These are phyloP conservation scores for Ceramica pisi DNA, from an alignment of 2,888 invertebrate genomes.

Conservation along the genomic window DNA sequence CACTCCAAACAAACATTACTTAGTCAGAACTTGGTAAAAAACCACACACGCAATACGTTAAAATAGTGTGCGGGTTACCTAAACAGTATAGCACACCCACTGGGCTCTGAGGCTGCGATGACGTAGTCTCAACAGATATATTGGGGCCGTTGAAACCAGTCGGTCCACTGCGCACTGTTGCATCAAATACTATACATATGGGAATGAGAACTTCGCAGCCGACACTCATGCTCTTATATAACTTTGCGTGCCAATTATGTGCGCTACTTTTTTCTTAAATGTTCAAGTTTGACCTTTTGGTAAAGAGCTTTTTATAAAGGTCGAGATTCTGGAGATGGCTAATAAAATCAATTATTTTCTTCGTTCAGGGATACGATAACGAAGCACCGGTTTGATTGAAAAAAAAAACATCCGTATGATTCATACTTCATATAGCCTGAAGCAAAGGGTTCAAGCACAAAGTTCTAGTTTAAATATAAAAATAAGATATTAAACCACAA, in stretches of 20 bases:
- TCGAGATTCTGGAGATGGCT: neutral
- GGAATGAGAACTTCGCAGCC: slow-evolving; percentile 71
- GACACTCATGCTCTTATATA: slow-evolving; percentile 76
- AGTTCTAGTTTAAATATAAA: no score
- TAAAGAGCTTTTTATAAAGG: neutral
- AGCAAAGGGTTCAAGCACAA: no score
- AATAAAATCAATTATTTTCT: neutral
- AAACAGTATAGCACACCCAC: slow-evolving; percentile 72
- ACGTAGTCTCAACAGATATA: slow-evolving; percentile 75
- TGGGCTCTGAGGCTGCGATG: slow-evolving; percentile 68
- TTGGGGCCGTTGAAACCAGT: slow-evolving; percentile 84
- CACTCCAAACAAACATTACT: slow-evolving; percentile 51
- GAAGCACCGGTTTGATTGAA: no score
- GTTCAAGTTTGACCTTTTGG: slow-evolving; percentile 36
- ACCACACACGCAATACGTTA: slow-evolving; percentile 34
- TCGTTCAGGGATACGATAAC: neutral
- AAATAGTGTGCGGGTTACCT: slow-evolving; percentile 54
- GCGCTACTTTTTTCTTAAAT: slow-evolving; percentile 46
- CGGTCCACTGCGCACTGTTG: slow-evolving; percentile 80
- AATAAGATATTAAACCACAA: no score
- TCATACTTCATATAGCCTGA: no score
- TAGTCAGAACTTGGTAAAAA: slow-evolving; percentile 41
- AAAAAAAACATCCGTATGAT: no score
- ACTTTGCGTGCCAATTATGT: slow-evolving; percentile 65
- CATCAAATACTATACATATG: slow-evolving; percentile 83